A percentile compares a stretch with the other conserved stretches of the same genome.
phyloP scores from a whole-genome alignment of 2,888 invertebrate genomes.

The Cataglyphis altisquamis region DNA sequence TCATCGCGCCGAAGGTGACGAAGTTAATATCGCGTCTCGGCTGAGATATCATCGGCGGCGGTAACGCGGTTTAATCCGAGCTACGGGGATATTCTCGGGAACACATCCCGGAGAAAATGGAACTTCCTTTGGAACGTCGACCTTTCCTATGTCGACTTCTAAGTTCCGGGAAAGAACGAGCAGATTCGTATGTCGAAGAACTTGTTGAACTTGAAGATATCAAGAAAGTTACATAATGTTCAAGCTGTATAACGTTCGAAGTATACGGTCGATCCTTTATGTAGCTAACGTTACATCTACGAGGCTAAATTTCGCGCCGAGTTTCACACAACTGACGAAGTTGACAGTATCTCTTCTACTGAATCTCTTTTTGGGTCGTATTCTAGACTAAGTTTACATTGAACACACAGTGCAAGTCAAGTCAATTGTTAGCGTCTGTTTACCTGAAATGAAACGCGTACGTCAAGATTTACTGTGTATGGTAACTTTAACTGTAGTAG shows the following conservation, averaged over 20 bases:
- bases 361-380: constrained; percentile 24
- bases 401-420: constrained; percentile 2
- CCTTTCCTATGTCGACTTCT: not conserved
- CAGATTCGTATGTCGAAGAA: constrained; percentile 31
- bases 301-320: constrained; percentile 10
- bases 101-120: constrained; percentile 6
- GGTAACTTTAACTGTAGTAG: not conserved
- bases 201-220: constrained; percentile 46
- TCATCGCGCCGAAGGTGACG: constrained; percentile 36
- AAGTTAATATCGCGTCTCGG: constrained; percentile 47
- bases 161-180: not conserved
- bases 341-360: constrained; percentile 33
- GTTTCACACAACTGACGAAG: constrained; percentile 24
- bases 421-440: constrained; percentile 24
- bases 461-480: not conserved
- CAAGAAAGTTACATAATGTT: constrained; percentile 37
- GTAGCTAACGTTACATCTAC: constrained; percentile 15
- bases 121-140: constrained; percentile 6
- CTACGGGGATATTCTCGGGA: constrained; percentile 9
- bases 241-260: constrained; percentile 10
- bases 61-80: not conserved
- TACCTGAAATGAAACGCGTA: constrained; percentile 2
- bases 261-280: constrained; percentile 13
- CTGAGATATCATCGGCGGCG: not conserved
- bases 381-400: not conserved